Base-by-base conservation (phyloP, 2,113 vertebrate genomes). In the Charina bottae region DNA sequence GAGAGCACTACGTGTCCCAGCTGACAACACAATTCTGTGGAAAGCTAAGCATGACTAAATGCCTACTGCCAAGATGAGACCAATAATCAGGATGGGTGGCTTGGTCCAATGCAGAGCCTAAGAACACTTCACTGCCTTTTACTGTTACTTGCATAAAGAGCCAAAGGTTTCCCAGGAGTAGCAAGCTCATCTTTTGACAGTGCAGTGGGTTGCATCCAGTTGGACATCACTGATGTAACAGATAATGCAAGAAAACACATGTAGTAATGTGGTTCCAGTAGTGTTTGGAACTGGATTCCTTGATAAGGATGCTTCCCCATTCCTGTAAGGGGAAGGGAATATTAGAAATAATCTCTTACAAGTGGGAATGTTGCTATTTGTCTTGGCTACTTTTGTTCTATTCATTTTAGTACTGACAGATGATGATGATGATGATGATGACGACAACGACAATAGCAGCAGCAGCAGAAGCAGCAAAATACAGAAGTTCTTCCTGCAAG, bases 341-440 rank as follows among this genome's bases (percentile, higher is more conserved):
- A 6, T 46, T 88, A 2, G 26, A 89, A 53, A 5, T 17, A 87
- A 24, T 90, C 53, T 21, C 89, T 2, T 60, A 68, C 83, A 78
- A 42, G n/a, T 28, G 26, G 62, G 85, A 85, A 26, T 21, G 5
- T 4, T 58, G 92, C 90, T 15, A 46, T 0, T 49, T 24, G 26
- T 85, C 58, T 1, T 11, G 2, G 54, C 49, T 0, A 1, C 0
- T 88, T 83, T 68, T 0, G 15, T 90, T 64, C 56, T 0, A 85
- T 96, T 97, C 96, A 91, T 97, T 97, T 96, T 92, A 91, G 33
- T 68, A n/a, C 94, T 96, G 94, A 96, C 12, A 46, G 11, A 46
- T 62, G 4, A 59, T 12, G 12, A 55, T 55, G 5, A 19, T 86
- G 26, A 55, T 55, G 24, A 17, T 85, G 11, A 28, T 6, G 9